Evolutionary conservation across 1,140 invertebrate genomes (phyloP), one percentile per base, ranked within the genome.

Genomic region (Drosophila setifemur): DNA sequence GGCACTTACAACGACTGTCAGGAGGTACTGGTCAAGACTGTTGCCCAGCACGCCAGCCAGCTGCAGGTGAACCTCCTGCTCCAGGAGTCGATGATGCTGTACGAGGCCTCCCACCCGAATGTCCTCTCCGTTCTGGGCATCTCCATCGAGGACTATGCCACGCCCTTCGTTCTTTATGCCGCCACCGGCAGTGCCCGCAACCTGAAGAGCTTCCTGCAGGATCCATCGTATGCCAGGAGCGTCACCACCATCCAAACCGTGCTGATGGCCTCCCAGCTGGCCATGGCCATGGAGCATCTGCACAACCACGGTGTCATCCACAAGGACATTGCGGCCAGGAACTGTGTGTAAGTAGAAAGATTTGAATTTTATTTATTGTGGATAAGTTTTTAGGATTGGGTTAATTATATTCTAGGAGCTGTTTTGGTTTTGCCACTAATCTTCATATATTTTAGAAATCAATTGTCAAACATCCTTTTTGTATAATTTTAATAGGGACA

Each of bases 191-290:
- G 94, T 31, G 96, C 96, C 88, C 95, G 94, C 67, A 98, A 98
- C 90, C 93, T 98, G 86, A 98, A 98, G 91, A 94, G 95, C 90
- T 96, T 96, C 90, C 78, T 94, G 9, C 89, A 92, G 69, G 90
- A 90, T 42, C 89, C 89, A 0, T 76, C 79, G 6, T 90, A 87
- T 52, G 96, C 91, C 91, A 90, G 94, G 43, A 95, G 95, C 9
- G 92, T 99, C 31, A 96, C 96, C 11, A 98, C 97, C 2, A 97
- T 98, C 89, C 97, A 98, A 91, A 94, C 98, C 4, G 97, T 99
- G 0, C 94, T 96, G 73, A 97, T 98, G 95, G 97, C 96, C 19
- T 93, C 98, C 39, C 97, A 98, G 89, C 94, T 97, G 18, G 94
- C 96, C 25, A 94, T 95, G 89, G 97, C 96, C 37, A 85, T 85